A percentile compares a stretch with the other conserved stretches of the same genome.
These are phyloP conservation scores for Cryptus armator DNA, from an alignment of 2,888 invertebrate genomes.

Conservation along the genomic window DNA sequence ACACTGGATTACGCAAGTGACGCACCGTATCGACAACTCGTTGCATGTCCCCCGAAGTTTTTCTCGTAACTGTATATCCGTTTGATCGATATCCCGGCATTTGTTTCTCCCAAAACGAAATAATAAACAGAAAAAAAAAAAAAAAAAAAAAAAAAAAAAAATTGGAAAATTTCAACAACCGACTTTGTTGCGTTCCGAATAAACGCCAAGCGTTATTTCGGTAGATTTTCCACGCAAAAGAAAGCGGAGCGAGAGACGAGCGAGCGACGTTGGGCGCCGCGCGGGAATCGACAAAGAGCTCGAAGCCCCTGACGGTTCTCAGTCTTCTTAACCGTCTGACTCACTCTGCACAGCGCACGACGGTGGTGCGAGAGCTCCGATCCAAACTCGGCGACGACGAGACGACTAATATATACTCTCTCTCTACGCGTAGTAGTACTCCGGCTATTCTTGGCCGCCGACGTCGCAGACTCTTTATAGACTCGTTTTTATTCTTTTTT, in stretches of 20 bases:
- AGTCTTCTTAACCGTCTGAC: conserved; percentile 38
- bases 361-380: conserved; percentile 18
- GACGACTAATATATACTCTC: conserved; percentile 26
- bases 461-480: conserved; percentile 39
- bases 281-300: conserved; percentile 42
- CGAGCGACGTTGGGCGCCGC: conserved; percentile 4
- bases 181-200: background rate
- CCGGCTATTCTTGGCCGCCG: conserved; percentile 58
- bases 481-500: background rate
- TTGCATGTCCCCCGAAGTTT: background rate
- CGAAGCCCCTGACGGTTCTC: conserved; percentile 23
- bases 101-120: no score
- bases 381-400: conserved; percentile 49
- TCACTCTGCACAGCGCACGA: conserved; percentile 21
- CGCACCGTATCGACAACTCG: conserved; percentile 30
- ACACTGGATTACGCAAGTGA: conserved; percentile 60
- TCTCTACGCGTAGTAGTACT: conserved; percentile 20
- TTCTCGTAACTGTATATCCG: no score
- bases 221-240: background rate
- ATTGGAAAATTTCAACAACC: no score
- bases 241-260: conserved; percentile 2
- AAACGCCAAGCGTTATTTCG: background rate
- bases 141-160: no score
- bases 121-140: no score
- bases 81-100: no score